These are phyloP conservation scores for Archaeoteleia sp. DNA, from an alignment of 2,888 invertebrate species.

Conservation along the genomic window DNA sequence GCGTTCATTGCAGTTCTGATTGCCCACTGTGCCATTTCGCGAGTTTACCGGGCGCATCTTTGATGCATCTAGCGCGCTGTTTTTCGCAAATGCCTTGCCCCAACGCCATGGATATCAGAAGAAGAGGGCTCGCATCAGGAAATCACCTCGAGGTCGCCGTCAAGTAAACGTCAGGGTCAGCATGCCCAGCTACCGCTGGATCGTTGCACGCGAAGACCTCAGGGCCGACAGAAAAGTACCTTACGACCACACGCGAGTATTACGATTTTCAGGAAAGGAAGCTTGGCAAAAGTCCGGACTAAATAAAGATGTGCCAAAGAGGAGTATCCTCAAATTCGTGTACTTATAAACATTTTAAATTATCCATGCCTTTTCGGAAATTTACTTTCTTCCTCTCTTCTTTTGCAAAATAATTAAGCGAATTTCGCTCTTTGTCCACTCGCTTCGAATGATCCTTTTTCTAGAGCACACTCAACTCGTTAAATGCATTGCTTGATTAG, in stretches of 20 bases:
- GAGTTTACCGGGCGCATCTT: neutral
- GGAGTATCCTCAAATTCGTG: too few species aligned
- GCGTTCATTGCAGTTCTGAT: neutral
- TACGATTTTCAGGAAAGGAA: constrained; percentile 9
- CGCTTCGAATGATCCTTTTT: neutral
- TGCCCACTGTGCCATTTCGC: neutral
- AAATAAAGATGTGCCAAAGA: neutral
- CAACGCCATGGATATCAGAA: constrained; percentile 24
- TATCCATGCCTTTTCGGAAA: too few species aligned
- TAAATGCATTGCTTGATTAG: too few species aligned
- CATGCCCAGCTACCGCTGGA: constrained; percentile 55
- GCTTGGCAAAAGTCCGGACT: constrained; percentile 4
- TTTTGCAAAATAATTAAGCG: constrained; percentile 1
- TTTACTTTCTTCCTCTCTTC: too few species aligned
- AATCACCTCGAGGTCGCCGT: constrained; percentile 59
- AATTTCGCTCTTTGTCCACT: too few species aligned
- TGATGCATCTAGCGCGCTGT: too few species aligned
- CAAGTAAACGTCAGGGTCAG: constrained; percentile 57
- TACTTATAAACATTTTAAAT: too few species aligned
- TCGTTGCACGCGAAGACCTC: constrained; percentile 53
- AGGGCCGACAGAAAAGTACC: neutral
- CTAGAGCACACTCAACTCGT: too few species aligned
- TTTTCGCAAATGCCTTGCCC: neutral
- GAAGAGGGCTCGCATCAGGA: constrained; percentile 54
- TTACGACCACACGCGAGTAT: constrained; percentile 12